phyloP scores from a whole-genome alignment of 1,140 invertebrate genomes.

The Andricus grossulariae region DNA sequence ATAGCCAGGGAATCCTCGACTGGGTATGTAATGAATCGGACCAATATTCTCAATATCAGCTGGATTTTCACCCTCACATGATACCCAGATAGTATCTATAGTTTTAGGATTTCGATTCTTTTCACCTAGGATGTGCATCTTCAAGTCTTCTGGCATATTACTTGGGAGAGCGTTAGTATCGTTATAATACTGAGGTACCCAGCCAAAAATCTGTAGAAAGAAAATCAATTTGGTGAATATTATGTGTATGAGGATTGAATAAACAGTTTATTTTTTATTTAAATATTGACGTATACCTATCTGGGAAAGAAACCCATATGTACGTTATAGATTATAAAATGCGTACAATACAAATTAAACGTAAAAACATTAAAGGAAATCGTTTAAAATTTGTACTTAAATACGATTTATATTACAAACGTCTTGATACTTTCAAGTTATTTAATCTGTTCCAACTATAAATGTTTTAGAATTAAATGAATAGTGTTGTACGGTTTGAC shows the following conservation, averaged over 20 bases:
- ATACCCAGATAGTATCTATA: slow-evolving; percentile 88
- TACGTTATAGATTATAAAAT: too few relatives aligned
- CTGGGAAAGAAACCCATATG: too few relatives aligned
- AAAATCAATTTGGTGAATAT: slow-evolving; percentile 22
- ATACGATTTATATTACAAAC: too few relatives aligned
- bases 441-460: too few relatives aligned
- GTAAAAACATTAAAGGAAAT: too few relatives aligned
- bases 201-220: slow-evolving; percentile 84
- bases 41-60: slow-evolving; percentile 94
- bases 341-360: too few relatives aligned
- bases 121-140: slow-evolving; percentile 80
- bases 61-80: slow-evolving; percentile 92
- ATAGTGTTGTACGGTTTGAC: too few relatives aligned
- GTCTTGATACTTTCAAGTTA: too few relatives aligned
- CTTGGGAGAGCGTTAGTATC: slow-evolving; percentile 82
- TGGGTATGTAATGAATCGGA: slow-evolving; percentile 86
- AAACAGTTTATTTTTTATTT: too few relatives aligned
- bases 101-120: slow-evolving; percentile 64
- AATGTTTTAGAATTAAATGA: too few relatives aligned
- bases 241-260: neutral
- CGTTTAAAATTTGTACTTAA: too few relatives aligned
- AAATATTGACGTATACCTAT: too few relatives aligned
- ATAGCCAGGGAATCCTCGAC: slow-evolving; percentile 85
- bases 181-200: slow-evolving; percentile 86
- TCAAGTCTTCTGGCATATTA: slow-evolving; percentile 85